phyloP scores from a whole-genome alignment of 2,113 vertebrate genomes.

The Perccottus glenii region DNA sequence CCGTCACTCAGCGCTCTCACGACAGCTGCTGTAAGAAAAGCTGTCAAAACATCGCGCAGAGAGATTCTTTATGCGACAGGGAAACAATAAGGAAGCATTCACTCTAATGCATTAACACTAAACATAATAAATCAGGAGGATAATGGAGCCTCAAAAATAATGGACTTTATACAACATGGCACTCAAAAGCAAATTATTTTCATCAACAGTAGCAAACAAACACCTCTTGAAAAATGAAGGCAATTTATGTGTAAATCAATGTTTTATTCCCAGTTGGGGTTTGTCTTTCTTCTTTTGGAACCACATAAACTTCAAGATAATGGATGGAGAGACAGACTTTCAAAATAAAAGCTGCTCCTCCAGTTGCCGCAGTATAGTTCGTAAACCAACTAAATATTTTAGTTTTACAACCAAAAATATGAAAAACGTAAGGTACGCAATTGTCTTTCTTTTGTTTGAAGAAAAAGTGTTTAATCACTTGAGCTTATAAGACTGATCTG shows the following conservation, averaged over 20 bases:
- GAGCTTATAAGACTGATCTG: no score
- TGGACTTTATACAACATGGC: not conserved
- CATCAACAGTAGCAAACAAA: constrained; percentile 4
- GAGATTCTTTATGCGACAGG: constrained; percentile 16
- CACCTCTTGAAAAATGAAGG: not conserved
- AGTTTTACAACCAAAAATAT: no score
- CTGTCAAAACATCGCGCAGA: constrained; percentile 16
- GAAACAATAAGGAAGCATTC: constrained; percentile 8
- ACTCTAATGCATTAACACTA: not conserved
- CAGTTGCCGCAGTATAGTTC: no score
- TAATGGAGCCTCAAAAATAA: not conserved
- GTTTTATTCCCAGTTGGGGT: not conserved
- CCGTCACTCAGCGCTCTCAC: constrained; percentile 12
- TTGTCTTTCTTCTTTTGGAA: not conserved
- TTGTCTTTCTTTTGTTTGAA: no score
- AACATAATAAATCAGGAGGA: constrained; percentile 10
- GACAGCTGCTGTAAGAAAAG: constrained; percentile 45
- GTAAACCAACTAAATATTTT: no score
- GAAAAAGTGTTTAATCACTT: no score
- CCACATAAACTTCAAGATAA: not conserved
- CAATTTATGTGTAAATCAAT: not conserved
- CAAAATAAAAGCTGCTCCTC: not conserved
- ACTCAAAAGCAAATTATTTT: not conserved
- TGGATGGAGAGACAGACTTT: not conserved
- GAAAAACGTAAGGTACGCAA: no score